Conservation (phyloP, 2,113 vertebrate genomes). For the Isichthys henryi region DNA sequence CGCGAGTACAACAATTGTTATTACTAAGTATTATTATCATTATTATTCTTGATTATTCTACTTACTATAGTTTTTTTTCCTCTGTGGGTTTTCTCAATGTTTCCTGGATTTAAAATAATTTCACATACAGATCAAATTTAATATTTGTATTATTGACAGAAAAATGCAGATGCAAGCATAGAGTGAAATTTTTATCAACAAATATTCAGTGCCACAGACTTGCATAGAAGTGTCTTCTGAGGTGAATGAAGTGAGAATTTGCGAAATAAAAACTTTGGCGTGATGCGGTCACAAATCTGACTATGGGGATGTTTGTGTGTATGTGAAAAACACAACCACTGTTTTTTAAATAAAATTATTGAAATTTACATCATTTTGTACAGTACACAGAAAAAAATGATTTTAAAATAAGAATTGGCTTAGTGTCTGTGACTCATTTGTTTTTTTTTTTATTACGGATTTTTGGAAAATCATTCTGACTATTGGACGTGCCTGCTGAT, state of each 20-base stretch:
- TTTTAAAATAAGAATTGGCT: slow-evolving; percentile 51
- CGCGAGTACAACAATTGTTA: slow-evolving; percentile 66
- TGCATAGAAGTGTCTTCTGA: slow-evolving; percentile 56
- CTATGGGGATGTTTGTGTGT: slow-evolving; percentile 30
- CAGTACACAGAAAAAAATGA: slow-evolving; percentile 1
- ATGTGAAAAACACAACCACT: slow-evolving; percentile 34
- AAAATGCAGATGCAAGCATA: slow-evolving; percentile 41
- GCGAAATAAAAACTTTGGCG: slow-evolving; percentile 28
- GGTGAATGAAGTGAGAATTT: slow-evolving; percentile 50
- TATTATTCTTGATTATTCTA: slow-evolving; percentile 59
- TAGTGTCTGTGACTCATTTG: slow-evolving; percentile 33
- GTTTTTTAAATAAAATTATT: background rate
- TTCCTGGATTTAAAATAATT: slow-evolving; percentile 65
- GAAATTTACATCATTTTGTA: background rate
- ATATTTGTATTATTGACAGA: slow-evolving; percentile 46
- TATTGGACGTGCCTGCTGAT: slow-evolving; percentile 9
- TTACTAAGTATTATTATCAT: slow-evolving; percentile 65
- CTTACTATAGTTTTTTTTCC: slow-evolving; percentile 56
- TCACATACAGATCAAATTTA: slow-evolving; percentile 58
- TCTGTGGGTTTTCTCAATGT: slow-evolving; percentile 66
- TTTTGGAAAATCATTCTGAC: slow-evolving; percentile 23
- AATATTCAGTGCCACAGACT: slow-evolving; percentile 12
- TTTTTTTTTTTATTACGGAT: slow-evolving; percentile 48
- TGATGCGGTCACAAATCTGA: slow-evolving; percentile 28
- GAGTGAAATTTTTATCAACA: slow-evolving; percentile 28